Conservation (phyloP, 2,113 vertebrate species). For the Monopterus albus region DNA sequence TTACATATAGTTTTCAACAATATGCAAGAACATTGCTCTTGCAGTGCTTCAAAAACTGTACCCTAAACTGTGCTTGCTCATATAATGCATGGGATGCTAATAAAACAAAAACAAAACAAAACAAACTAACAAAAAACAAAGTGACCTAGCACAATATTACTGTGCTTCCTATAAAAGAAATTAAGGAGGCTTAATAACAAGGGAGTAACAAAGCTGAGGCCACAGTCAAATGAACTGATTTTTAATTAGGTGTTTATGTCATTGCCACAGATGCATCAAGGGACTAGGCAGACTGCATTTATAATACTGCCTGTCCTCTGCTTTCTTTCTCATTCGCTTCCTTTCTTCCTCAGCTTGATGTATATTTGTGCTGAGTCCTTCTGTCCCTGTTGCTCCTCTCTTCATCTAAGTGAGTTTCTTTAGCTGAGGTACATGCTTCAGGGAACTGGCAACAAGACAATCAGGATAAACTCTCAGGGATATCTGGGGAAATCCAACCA, state of each 20-base stretch:
- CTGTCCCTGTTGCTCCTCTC: slow-evolving; percentile 54
- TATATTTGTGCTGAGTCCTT: slow-evolving; percentile 61
- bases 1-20: not conserved
- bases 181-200: not conserved
- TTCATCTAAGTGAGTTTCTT: slow-evolving; percentile 70
- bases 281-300: slow-evolving; percentile 8
- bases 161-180: not conserved
- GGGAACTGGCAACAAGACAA: slow-evolving; percentile 68
- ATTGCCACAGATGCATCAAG: slow-evolving; percentile 16
- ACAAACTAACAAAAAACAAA: too few species aligned
- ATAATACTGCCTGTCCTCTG: slow-evolving; percentile 8
- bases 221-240: slow-evolving; percentile 13
- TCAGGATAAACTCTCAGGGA: slow-evolving; percentile 57
- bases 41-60: not conserved
- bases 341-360: slow-evolving; percentile 48
- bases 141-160: not conserved
- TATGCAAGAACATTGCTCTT: too few species aligned
- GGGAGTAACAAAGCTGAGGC: not conserved
- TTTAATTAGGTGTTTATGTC: slow-evolving; percentile 21
- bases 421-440: slow-evolving; percentile 67
- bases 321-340: not conserved
- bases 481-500: slow-evolving; percentile 30
- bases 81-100: not conserved
- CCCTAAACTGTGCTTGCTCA: not conserved
- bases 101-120: not conserved